phyloP scores from a whole-genome alignment of 2,888 invertebrate species.

The Cerastoderma edule region DNA sequence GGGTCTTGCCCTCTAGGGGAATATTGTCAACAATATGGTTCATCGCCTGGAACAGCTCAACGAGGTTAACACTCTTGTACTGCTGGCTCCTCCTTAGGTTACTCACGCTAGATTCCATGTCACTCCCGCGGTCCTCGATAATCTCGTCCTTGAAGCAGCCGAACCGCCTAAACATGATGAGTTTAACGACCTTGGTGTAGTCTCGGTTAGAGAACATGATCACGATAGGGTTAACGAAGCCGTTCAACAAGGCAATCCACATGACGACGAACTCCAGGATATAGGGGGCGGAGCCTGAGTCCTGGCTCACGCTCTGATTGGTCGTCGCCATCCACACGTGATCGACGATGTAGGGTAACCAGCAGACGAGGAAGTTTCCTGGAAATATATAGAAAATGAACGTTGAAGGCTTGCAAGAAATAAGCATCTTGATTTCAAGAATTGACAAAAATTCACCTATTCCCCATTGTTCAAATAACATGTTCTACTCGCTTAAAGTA shows the following conservation, averaged over 20 bases:
- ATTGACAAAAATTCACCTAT: no score
- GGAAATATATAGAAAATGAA: conserved; percentile 34
- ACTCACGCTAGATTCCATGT: conserved; percentile 39
- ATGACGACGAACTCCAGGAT: conserved; percentile 70
- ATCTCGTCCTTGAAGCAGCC: conserved; percentile 30
- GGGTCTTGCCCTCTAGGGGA: conserved; percentile 1
- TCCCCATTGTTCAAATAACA: no score
- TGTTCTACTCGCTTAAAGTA: no score
- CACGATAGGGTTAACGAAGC: conserved; percentile 73
- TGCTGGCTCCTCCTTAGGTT: conserved; percentile 32
- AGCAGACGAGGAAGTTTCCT: conserved; percentile 59
- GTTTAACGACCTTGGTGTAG: conserved; percentile 51
- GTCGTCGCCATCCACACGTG: conserved; percentile 56
- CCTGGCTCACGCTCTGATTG: conserved; percentile 38
- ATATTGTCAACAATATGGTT: neutral
- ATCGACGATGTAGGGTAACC: conserved; percentile 54
- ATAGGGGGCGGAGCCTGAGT: conserved; percentile 66
- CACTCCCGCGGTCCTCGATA: conserved; percentile 39
- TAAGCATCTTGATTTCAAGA: no score
- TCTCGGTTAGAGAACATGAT: conserved; percentile 72
- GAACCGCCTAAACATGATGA: conserved; percentile 35
- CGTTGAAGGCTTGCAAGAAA: no score
- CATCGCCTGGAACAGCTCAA: conserved; percentile 16
- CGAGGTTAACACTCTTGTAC: conserved; percentile 10
- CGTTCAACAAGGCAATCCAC: conserved; percentile 71